Base-by-base conservation (phyloP, 23 tunicate species). In the Corella eumyota region DNA sequence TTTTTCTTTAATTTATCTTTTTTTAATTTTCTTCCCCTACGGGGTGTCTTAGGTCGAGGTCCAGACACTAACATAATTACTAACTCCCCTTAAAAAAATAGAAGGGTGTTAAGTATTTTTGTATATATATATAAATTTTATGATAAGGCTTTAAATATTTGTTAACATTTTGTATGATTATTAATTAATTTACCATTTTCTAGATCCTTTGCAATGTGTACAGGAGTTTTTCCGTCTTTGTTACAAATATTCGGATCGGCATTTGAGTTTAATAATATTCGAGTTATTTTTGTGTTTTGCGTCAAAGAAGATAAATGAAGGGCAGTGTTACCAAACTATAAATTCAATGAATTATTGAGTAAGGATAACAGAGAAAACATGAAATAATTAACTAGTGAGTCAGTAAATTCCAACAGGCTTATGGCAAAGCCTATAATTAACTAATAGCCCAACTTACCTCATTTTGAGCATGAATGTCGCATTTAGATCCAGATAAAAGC, bases 321-420 rank as follows among this genome's bases (percentile, higher is more conserved):
- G 13, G 85, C 52, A 25, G 85, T 78, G 64, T 78, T 78, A 35
- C 85, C 85, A 36, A 61, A 45, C 85, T 78, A 23, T n/a, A n/a
- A n/a, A n/a, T n/a, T n/a, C n/a, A n/a, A n/a, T n/a, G n/a, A n/a
- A n/a, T n/a, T n/a, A n/a, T n/a, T n/a, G n/a, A n/a, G n/a, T n/a
- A n/a, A n/a, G n/a, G n/a, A n/a, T n/a, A n/a, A n/a, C n/a, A n/a
- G n/a, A n/a, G n/a, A n/a, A n/a, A n/a, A n/a, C n/a, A n/a, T n/a
- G n/a, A n/a, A n/a, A n/a, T n/a, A n/a, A n/a, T n/a, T n/a, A n/a
- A n/a, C n/a, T n/a, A n/a, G n/a, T n/a, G n/a, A n/a, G n/a, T n/a
- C n/a, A n/a, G n/a, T n/a, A n/a, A n/a, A n/a, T n/a, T n/a, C n/a
- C n/a, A n/a, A n/a, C n/a, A n/a, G n/a, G n/a, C n/a, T n/a, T n/a